Percentiles rank a stretch among this genome's conserved stretches.
Conservation (phyloP, 2,797 vertebrate species). For the Mionectes olivaceus region DNA sequence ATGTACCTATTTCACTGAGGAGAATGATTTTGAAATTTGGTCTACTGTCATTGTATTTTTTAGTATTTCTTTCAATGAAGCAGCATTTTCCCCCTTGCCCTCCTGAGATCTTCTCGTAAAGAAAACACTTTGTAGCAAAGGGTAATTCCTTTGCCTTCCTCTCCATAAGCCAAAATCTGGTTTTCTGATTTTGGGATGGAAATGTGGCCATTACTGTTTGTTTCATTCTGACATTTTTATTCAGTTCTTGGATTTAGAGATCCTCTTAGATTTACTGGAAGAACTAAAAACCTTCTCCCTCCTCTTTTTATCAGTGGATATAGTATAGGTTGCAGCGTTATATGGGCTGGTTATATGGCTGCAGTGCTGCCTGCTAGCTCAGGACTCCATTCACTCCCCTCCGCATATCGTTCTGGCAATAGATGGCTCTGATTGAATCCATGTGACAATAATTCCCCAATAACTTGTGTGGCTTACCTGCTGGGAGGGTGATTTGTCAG, state of each 20-base stretch:
- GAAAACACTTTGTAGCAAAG: not conserved
- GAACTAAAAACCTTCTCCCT: not conserved
- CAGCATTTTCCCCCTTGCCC: not conserved
- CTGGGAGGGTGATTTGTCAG: not conserved
- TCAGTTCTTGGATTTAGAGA: not conserved
- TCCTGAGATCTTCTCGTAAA: not conserved
- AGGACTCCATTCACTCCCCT: not conserved
- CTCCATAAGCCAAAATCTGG: not conserved
- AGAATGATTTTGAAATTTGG: not conserved
- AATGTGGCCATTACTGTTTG: not conserved
- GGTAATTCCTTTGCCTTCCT: not conserved
- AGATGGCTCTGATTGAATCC: not conserved
- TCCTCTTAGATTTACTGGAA: not conserved
- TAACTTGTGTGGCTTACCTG: not conserved
- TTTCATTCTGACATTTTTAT: not conserved
- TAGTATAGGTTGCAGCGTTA: not conserved
- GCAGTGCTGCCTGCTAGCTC: not conserved
- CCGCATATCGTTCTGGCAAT: not conserved
- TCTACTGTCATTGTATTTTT: not conserved
- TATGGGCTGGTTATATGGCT: accelerated
- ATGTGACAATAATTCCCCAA: not conserved
- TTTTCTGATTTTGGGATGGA: not conserved
- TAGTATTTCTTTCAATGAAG: not conserved
- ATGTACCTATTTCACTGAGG: not conserved
- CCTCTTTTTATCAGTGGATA: not conserved